Conservation (phyloP, 2,888 invertebrate genomes). For the Theretra japonica region DNA sequence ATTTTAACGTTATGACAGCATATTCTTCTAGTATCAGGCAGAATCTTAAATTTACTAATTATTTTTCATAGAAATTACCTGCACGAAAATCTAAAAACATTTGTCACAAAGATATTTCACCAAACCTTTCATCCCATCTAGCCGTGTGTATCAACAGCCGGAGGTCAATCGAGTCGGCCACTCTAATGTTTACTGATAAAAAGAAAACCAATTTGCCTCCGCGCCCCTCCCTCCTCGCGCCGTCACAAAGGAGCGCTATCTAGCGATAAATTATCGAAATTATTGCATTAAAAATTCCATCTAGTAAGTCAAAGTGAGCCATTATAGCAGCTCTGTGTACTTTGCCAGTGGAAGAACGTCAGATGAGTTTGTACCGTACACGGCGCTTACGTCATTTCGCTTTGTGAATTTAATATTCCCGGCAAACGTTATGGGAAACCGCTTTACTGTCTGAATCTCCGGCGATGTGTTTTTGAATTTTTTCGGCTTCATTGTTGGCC, state of each 20-base stretch:
- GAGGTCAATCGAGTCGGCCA: slow-evolving; percentile 70
- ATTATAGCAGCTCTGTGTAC: slow-evolving; percentile 65
- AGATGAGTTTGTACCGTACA: neutral
- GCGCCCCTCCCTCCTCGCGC: slow-evolving; percentile 48
- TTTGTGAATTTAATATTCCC: slow-evolving; percentile 59
- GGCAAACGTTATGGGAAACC: slow-evolving; percentile 73
- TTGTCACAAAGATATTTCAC: neutral
- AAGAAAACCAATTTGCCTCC: slow-evolving; percentile 77
- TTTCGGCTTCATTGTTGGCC: slow-evolving; percentile 13
- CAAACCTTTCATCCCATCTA: slow-evolving; percentile 33
- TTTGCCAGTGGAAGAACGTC: slow-evolving; percentile 17
- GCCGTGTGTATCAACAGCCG: slow-evolving; percentile 58
- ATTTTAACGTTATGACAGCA: no score
- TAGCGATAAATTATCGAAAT: slow-evolving; percentile 87
- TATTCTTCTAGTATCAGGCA: no score
- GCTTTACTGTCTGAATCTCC: slow-evolving; percentile 58
- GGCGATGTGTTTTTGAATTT: slow-evolving; percentile 23
- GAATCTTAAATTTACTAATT: no score
- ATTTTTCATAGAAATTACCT: no score
- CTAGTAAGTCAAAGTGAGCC: slow-evolving; percentile 88
- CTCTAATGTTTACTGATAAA: slow-evolving; percentile 76
- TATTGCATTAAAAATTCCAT: slow-evolving; percentile 91
- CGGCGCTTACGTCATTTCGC: slow-evolving; percentile 37
- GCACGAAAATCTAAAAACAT: neutral
- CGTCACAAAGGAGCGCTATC: slow-evolving; percentile 80